Conservation (phyloP, 2,797 vertebrate species). For the Xiphorhynchus erythropygius region DNA sequence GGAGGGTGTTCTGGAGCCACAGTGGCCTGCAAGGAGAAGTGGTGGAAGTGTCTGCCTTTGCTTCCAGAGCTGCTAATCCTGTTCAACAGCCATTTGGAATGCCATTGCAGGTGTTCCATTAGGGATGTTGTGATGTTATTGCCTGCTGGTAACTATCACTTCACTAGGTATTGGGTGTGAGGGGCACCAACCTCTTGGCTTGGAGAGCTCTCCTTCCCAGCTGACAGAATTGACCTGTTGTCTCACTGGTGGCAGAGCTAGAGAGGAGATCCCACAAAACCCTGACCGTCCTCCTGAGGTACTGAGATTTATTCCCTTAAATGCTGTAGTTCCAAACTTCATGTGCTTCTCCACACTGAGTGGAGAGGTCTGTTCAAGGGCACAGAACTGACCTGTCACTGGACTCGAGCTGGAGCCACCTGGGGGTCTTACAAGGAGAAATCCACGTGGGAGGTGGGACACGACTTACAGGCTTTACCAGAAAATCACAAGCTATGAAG, state of each 20-base stretch:
- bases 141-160: background rate
- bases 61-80: background rate
- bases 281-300: background rate
- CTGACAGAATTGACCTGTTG: background rate
- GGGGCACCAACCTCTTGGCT: background rate
- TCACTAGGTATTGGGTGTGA: too few relatives aligned
- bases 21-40: background rate
- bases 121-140: background rate
- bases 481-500: background rate
- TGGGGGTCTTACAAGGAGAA: background rate
- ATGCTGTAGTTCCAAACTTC: background rate
- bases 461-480: background rate
- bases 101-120: background rate
- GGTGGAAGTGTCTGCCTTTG: background rate
- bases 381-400: background rate
- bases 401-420: background rate
- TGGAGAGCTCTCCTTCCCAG: background rate
- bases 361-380: background rate
- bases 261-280: background rate
- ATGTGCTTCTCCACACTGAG: background rate
- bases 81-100: background rate
- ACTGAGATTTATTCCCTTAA: background rate
- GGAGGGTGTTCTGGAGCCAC: background rate
- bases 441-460: background rate
- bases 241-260: background rate